A percentile compares a stretch with the other conserved stretches of the same genome.
Evolutionary conservation across 1,140 invertebrate species (phyloP).

Genomic region (Pseudomyrmex sp.): DNA sequence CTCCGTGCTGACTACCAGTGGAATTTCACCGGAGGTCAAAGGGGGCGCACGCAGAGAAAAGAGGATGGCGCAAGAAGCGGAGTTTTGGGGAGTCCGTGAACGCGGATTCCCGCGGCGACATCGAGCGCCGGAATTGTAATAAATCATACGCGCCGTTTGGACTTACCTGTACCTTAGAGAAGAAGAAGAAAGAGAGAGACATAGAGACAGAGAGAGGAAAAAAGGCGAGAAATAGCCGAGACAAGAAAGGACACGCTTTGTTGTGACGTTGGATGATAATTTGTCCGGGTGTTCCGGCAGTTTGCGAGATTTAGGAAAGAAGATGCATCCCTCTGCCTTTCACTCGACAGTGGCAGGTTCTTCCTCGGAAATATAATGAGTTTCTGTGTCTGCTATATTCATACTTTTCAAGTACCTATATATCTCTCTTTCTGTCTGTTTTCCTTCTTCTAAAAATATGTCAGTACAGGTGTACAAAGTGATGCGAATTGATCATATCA

Average conservation of each 20-base stretch:
- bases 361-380: slow-evolving; percentile 39
- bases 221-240: slow-evolving; percentile 42
- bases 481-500: neutral
- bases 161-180: neutral
- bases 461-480: slow-evolving; percentile 30
- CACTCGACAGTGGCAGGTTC: slow-evolving; percentile 50
- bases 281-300: slow-evolving; percentile 72
- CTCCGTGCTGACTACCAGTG: slow-evolving; percentile 66
- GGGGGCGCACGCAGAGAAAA: neutral
- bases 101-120: slow-evolving; percentile 65
- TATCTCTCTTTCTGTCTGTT: neutral
- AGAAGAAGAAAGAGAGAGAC: neutral
- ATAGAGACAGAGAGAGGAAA: slow-evolving; percentile 17
- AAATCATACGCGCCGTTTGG: slow-evolving; percentile 73
- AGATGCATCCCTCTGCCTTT: slow-evolving; percentile 25
- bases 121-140: slow-evolving; percentile 71
- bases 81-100: neutral
- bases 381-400: slow-evolving; percentile 16
- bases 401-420: neutral
- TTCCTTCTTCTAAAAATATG: neutral
- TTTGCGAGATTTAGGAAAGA: slow-evolving; percentile 67
- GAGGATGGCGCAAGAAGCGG: neutral
- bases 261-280: slow-evolving; percentile 76
- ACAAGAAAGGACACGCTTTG: slow-evolving; percentile 72
- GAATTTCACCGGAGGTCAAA: slow-evolving; percentile 51